These are phyloP conservation scores for Cancer borealis DNA, from an alignment of 2,888 invertebrate species.

Conservation along the genomic window DNA sequence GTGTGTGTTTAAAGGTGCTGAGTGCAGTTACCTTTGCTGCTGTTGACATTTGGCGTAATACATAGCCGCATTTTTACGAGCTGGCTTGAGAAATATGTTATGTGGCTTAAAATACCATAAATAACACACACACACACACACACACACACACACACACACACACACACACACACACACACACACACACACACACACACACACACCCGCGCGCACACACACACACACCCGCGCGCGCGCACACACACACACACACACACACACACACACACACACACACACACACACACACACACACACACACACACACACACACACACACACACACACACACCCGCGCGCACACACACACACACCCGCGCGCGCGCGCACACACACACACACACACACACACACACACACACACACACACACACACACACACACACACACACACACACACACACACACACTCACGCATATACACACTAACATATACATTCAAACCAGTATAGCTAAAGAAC, in stretches of 20 bases:
- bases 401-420: slow-evolving; percentile 39
- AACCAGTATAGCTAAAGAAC: too few relatives aligned
- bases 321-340: slow-evolving; percentile 4
- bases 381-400: slow-evolving; percentile 51
- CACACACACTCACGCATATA: not conserved
- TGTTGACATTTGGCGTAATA: not conserved
- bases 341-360: slow-evolving; percentile 53
- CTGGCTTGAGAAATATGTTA: slow-evolving; percentile 20
- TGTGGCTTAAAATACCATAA: not conserved
- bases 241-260: slow-evolving; percentile 45
- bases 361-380: slow-evolving; percentile 33
- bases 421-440: slow-evolving; percentile 29
- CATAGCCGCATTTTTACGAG: not conserved
- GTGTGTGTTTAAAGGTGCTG: not conserved
- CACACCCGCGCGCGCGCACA: not conserved
- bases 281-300: too few relatives aligned
- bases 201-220: too few relatives aligned
- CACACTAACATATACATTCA: not conserved
- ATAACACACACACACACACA: slow-evolving; percentile 25
- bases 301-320: slow-evolving; percentile 45
- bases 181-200: slow-evolving; percentile 25
- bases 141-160: slow-evolving; percentile 54
- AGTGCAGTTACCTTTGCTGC: not conserved
- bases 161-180: slow-evolving; percentile 27
- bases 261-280: slow-evolving; percentile 8